Conservation (phyloP, 2,888 invertebrate species). For the Trimorus sp. region DNA sequence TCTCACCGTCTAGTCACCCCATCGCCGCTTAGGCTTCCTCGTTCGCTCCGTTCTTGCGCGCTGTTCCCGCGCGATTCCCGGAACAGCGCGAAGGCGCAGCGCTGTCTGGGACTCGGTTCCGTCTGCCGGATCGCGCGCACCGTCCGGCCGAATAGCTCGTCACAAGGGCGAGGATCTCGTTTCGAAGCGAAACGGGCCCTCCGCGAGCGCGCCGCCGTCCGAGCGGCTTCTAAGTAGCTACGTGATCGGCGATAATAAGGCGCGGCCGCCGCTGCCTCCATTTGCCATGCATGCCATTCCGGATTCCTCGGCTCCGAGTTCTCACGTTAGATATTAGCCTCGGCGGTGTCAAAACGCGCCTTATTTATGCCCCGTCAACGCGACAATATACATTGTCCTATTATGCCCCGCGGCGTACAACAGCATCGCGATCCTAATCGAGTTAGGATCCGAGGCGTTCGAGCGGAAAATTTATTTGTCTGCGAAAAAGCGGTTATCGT, state of each 20-base stretch:
- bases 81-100: slow-evolving; percentile 76
- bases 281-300: slow-evolving; percentile 52
- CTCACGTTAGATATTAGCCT: slow-evolving; percentile 31
- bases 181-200: slow-evolving; percentile 77
- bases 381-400: slow-evolving; percentile 19
- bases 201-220: slow-evolving; percentile 51
- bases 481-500: background rate
- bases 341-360: slow-evolving; percentile 21
- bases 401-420: too few relatives aligned
- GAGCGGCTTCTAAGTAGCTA: slow-evolving; percentile 80
- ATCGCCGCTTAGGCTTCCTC: slow-evolving; percentile 67
- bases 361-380: slow-evolving; percentile 26
- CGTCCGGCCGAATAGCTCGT: slow-evolving; percentile 66
- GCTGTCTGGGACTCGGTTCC: slow-evolving; percentile 77
- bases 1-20: slow-evolving; percentile 77
- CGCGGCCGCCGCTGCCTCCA: slow-evolving; percentile 56
- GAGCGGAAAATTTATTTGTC: background rate
- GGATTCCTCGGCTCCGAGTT: slow-evolving; percentile 31
- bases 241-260: slow-evolving; percentile 81
- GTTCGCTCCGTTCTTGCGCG: slow-evolving; percentile 27
- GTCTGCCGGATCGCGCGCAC: slow-evolving; percentile 58
- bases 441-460: too few relatives aligned
- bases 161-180: slow-evolving; percentile 68
- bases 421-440: too few relatives aligned
- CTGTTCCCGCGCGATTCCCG: slow-evolving; percentile 66